Percentiles rank a stretch among this genome's conserved stretches.
These are phyloP conservation scores for Onychomys leucogaster DNA, from an alignment of 2,797 vertebrate species.

Conservation along the genomic window DNA sequence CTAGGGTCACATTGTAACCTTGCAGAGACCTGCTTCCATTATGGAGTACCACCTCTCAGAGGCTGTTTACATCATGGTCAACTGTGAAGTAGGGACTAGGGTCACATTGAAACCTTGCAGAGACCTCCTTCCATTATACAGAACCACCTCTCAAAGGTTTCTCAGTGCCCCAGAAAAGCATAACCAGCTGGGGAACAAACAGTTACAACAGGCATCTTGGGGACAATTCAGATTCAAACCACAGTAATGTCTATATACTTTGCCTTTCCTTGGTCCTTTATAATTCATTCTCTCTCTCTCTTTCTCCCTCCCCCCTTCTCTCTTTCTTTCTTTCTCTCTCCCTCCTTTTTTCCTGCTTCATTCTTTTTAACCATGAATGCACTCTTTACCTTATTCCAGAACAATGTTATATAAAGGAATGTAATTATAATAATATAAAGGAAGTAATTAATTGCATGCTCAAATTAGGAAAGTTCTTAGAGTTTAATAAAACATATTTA, in stretches of 20 bases:
- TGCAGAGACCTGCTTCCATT: background rate
- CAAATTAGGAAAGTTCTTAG: background rate
- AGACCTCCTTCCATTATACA: background rate
- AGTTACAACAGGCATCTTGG: background rate
- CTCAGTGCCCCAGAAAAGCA: background rate
- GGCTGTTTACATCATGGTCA: background rate
- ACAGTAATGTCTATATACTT: background rate
- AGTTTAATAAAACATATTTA: background rate
- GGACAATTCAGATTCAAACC: background rate
- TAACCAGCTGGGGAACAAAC: background rate
- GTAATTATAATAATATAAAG: too few relatives aligned
- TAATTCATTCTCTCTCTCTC: background rate
- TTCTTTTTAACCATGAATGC: background rate
- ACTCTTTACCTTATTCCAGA: background rate
- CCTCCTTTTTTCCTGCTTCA: background rate
- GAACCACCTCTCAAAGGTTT: background rate
- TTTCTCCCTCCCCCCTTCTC: background rate
- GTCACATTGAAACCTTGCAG: background rate
- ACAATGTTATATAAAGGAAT: background rate
- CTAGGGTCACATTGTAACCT: background rate
- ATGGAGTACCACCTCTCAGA: background rate
- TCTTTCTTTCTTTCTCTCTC: too few relatives aligned
- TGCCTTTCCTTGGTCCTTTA: background rate
- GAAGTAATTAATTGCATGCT: background rate
- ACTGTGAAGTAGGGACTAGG: background rate